These are phyloP conservation scores for Molossus molossus DNA, from an alignment of 2,797 vertebrate genomes.

Conservation along the genomic window DNA sequence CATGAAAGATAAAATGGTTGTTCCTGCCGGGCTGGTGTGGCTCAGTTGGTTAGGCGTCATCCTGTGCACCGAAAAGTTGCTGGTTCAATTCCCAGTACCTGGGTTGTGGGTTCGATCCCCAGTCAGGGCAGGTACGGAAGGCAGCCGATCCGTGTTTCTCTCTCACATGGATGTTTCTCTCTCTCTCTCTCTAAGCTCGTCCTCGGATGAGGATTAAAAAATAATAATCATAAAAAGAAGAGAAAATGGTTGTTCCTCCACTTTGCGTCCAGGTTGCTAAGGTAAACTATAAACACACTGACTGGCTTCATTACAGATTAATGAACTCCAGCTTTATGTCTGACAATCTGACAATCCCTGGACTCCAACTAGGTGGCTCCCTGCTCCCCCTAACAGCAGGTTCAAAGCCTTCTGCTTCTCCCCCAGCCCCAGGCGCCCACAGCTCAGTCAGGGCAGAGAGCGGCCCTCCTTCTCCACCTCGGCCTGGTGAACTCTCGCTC, in stretches of 20 bases:
- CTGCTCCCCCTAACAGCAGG: not conserved
- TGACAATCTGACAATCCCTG: conserved; percentile 53
- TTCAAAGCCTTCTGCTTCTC: not conserved
- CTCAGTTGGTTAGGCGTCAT: no score
- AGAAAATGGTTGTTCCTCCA: conserved; percentile 9
- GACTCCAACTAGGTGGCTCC: conserved; percentile 1
- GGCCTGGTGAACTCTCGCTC: not conserved
- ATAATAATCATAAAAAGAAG: no score
- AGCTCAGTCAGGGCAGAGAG: not conserved
- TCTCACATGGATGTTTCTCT: no score
- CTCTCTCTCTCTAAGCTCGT: no score
- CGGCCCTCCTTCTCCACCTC: not conserved
- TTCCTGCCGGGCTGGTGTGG: not conserved
- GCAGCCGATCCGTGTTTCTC: no score
- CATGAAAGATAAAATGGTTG: not conserved
- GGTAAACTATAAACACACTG: conserved; percentile 58
- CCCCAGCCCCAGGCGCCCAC: not conserved
- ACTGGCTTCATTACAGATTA: conserved; percentile 65
- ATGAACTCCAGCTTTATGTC: conserved; percentile 64
- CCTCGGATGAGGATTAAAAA: no score
- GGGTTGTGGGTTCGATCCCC: no score
- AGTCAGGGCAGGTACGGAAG: no score
- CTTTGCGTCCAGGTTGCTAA: conserved; percentile 65
- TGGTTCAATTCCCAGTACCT: no score
- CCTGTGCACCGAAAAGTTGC: no score